Evolutionary conservation across 2,888 invertebrate genomes (phyloP).

Genomic region (Craniophora ligustri): DNA sequence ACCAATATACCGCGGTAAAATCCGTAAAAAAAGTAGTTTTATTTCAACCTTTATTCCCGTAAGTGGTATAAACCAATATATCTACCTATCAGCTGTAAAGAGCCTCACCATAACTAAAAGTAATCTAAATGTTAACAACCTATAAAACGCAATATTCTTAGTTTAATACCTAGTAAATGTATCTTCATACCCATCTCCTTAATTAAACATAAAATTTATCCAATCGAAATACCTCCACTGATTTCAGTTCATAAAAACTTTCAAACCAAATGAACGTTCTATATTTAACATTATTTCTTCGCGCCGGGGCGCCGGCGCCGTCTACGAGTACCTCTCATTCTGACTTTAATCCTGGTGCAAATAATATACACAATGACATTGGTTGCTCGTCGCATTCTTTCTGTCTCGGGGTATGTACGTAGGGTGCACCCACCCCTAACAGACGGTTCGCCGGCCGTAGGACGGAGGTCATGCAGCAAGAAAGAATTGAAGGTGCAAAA

Average conservation of each 20-base stretch:
- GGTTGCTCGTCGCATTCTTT: slow-evolving; percentile 69
- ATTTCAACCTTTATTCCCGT: too few species aligned
- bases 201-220: not conserved
- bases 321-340: slow-evolving; percentile 29
- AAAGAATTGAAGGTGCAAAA: slow-evolving; percentile 29
- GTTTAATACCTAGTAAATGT: too few species aligned
- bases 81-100: too few species aligned
- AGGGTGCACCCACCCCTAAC: slow-evolving; percentile 67
- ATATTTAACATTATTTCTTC: slow-evolving; percentile 19
- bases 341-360: slow-evolving; percentile 50
- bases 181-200: not conserved
- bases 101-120: too few species aligned
- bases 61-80: too few species aligned
- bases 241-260: slow-evolving; percentile 10
- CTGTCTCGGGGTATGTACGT: slow-evolving; percentile 58
- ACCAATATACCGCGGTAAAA: too few species aligned
- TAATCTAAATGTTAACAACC: too few species aligned
- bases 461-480: slow-evolving; percentile 23
- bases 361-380: slow-evolving; percentile 61
- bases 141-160: too few species aligned
- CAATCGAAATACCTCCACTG: slow-evolving; percentile 2
- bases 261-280: slow-evolving; percentile 28
- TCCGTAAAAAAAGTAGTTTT: too few species aligned
- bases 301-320: slow-evolving; percentile 14
- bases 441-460: slow-evolving; percentile 63